phyloP scores from a whole-genome alignment of 2,797 vertebrate species.

The Micromesistius poutassou region DNA sequence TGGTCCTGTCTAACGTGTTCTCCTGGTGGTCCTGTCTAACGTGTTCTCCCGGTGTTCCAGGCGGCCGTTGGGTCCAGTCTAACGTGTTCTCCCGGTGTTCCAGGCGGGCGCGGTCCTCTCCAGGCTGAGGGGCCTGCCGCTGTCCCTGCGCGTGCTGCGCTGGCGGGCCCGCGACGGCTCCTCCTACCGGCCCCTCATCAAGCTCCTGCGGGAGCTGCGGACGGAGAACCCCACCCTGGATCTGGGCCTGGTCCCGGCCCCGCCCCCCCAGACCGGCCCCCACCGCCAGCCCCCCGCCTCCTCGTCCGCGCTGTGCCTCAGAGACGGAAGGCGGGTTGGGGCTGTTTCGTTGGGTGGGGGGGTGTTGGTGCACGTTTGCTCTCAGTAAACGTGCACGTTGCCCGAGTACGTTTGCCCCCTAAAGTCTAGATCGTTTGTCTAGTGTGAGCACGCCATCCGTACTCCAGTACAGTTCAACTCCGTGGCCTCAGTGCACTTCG shows the following conservation, averaged over 20 bases:
- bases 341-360: not conserved
- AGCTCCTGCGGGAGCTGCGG: slow-evolving; percentile 69
- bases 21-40: slow-evolving; percentile 16
- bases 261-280: slow-evolving; percentile 6
- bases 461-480: too few relatives aligned
- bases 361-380: not conserved
- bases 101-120: slow-evolving; percentile 74
- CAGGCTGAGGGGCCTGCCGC: slow-evolving; percentile 68
- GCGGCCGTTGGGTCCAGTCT: slow-evolving; percentile 58
- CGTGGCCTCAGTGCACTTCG: too few relatives aligned
- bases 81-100: not conserved
- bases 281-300: slow-evolving; percentile 16
- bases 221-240: slow-evolving; percentile 72
- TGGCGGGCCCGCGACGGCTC: slow-evolving; percentile 68
- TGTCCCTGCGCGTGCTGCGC: slow-evolving; percentile 67
- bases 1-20: slow-evolving; percentile 53
- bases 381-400: too few relatives aligned
- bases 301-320: slow-evolving; percentile 58
- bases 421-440: too few relatives aligned
- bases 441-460: too few relatives aligned
- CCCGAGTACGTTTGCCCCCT: too few relatives aligned
- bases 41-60: slow-evolving; percentile 42
- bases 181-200: slow-evolving; percentile 71
- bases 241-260: slow-evolving; percentile 42
- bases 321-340: slow-evolving; percentile 71